phyloP scores from a whole-genome alignment of 2,888 invertebrate genomes.

The Stomorhina lunata region DNA sequence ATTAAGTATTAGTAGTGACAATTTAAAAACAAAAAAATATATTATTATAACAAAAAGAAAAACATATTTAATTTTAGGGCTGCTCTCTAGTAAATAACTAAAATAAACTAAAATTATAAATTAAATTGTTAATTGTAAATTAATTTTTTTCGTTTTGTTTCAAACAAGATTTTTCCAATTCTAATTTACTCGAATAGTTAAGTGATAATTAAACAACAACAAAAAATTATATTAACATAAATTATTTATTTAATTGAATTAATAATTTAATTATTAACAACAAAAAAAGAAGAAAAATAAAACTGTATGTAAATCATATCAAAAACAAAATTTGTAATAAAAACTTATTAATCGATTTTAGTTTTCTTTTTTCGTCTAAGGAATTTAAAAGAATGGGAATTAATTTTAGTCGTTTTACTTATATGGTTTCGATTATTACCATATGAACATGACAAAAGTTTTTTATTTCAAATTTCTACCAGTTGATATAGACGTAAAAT shows the following conservation, averaged over 20 bases:
- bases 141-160: no score
- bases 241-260: conserved; percentile 34
- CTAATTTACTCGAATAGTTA: conserved; percentile 41
- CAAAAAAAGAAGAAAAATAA: conserved; percentile 28
- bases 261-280: conserved; percentile 41
- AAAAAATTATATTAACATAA: conserved; percentile 6
- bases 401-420: no score
- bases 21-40: conserved; percentile 28
- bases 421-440: no score
- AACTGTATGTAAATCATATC: conserved; percentile 63
- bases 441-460: no score
- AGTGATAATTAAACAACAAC: conserved; percentile 35
- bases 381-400: no score
- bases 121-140: conserved; percentile 49
- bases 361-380: conserved; percentile 13
- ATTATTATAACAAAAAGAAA: conserved; percentile 28
- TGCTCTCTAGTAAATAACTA: conserved; percentile 37
- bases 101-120: conserved; percentile 31
- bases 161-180: conserved; percentile 4
- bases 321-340: conserved; percentile 49
- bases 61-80: conserved; percentile 33
- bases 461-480: no score
- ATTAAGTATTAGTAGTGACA: conserved; percentile 44
- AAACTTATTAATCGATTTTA: conserved; percentile 40
- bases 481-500: no score